These are phyloP conservation scores for Diadumene lineata DNA, from an alignment of 92 coral and sea anemone species.

Conservation along the genomic window DNA sequence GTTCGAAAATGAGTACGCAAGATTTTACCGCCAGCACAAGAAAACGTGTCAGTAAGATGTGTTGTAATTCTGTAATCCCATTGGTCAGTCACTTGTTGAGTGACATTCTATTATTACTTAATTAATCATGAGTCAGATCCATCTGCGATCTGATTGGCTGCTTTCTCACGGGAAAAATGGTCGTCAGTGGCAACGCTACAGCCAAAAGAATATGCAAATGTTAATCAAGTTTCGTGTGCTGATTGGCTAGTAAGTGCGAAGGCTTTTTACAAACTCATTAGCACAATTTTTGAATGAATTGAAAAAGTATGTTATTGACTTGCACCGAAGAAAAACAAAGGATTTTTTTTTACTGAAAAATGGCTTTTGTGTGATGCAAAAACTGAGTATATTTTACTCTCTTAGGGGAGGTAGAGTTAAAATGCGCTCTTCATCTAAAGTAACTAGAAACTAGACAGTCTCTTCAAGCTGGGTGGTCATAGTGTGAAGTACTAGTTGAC, in stretches of 20 bases:
- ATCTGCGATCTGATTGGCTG: constrained; percentile 75
- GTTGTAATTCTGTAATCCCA: constrained; percentile 82
- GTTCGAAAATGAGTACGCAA: constrained; percentile 49
- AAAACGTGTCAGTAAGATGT: constrained; percentile 99
- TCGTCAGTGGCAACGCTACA: constrained; percentile 69
- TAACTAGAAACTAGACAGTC: neutral
- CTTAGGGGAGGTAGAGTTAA: neutral
- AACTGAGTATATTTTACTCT: constrained; percentile 62
- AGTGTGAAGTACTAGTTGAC: constrained; percentile 3
- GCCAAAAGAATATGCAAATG: constrained; percentile 97
- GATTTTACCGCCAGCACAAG: constrained; percentile 96
- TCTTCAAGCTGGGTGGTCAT: constrained; percentile 7
- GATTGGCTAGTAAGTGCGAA: constrained; percentile 72
- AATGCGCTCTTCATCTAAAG: neutral
- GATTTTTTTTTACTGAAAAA: constrained; percentile 31
- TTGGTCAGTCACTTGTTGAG: constrained; percentile 91
- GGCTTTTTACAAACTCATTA: constrained; percentile 96
- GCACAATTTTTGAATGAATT: constrained; percentile 96
- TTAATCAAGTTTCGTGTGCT: constrained; percentile 28
- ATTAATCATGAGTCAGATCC: constrained; percentile 92
- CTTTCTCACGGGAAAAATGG: constrained; percentile 60
- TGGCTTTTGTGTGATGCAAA: constrained; percentile 68
- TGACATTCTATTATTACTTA: constrained; percentile 99
- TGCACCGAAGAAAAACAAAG: constrained; percentile 82
- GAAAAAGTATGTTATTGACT: constrained; percentile 76